Percentiles rank a stretch among this genome's conserved stretches.
phyloP scores from a whole-genome alignment of 2,113 vertebrate genomes.

The Nycticebus coucang region DNA sequence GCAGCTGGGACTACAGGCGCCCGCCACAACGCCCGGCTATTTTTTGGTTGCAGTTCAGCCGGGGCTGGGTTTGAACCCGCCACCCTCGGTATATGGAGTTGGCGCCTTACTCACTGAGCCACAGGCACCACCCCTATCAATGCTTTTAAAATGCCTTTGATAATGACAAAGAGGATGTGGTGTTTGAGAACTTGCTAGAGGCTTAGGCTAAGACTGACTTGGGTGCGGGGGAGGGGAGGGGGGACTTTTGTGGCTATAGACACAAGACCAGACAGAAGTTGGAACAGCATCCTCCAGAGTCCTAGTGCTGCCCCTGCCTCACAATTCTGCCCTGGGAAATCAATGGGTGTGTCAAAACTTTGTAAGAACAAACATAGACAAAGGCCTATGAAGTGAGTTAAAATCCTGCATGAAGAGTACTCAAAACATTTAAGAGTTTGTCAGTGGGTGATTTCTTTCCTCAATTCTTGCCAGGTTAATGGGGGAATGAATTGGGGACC shows the following conservation, averaged over 20 bases:
- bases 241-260: not conserved
- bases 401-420: not conserved
- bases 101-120: too few species aligned
- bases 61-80: too few species aligned
- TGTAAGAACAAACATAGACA: not conserved
- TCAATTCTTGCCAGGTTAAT: not conserved
- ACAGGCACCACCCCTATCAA: too few species aligned
- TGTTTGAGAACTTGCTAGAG: slow-evolving; percentile 10
- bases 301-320: not conserved
- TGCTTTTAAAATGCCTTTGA: slow-evolving; percentile 60
- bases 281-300: not conserved
- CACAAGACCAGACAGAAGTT: not conserved
- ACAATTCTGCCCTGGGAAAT: not conserved
- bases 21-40: too few species aligned
- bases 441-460: not conserved
- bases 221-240: not conserved
- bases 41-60: too few species aligned
- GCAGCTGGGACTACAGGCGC: too few species aligned
- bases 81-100: too few species aligned
- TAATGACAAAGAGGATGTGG: slow-evolving; percentile 21
- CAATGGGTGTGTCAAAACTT: not conserved
- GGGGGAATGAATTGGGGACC: not conserved
- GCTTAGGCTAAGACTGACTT: not conserved
- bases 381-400: not conserved
- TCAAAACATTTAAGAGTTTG: not conserved